Conservation (phyloP, 2,113 vertebrate species). For the Phainopepla nitens region DNA sequence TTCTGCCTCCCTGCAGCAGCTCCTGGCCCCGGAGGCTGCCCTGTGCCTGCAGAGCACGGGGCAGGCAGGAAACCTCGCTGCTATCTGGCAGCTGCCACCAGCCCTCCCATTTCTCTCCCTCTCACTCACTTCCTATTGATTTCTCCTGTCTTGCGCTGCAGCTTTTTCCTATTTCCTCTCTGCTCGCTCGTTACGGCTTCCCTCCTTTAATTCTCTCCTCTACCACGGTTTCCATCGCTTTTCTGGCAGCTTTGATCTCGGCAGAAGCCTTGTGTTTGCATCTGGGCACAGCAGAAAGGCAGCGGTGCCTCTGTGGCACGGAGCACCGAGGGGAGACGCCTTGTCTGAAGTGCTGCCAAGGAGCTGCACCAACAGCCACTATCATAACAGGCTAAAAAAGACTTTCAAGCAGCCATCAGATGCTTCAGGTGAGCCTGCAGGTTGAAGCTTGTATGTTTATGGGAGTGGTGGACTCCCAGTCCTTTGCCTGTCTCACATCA, state of each 20-base stretch:
- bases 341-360: slow-evolving; percentile 38
- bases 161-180: slow-evolving; percentile 58
- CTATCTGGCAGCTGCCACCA: slow-evolving; percentile 26
- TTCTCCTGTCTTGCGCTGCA: slow-evolving; percentile 12
- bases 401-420: slow-evolving; percentile 30
- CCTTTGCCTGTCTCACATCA: neutral
- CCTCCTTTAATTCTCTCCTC: neutral
- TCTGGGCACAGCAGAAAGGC: neutral
- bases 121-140: slow-evolving; percentile 27
- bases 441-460: slow-evolving; percentile 32
- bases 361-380: slow-evolving; percentile 6
- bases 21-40: neutral
- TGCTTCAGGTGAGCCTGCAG: slow-evolving; percentile 13
- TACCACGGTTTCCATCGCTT: neutral
- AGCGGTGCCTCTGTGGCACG: neutral
- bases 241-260: neutral
- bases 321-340: neutral
- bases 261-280: neutral
- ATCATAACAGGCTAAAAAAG: neutral
- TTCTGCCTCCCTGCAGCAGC: neutral
- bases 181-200: neutral
- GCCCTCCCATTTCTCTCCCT: neutral
- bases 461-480: slow-evolving; percentile 26
- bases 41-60: neutral
- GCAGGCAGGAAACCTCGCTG: slow-evolving; percentile 26